Percentiles rank a stretch among this genome's conserved stretches.
phyloP scores from a whole-genome alignment of 2,797 vertebrate genomes.

The Labroides dimidiatus region DNA sequence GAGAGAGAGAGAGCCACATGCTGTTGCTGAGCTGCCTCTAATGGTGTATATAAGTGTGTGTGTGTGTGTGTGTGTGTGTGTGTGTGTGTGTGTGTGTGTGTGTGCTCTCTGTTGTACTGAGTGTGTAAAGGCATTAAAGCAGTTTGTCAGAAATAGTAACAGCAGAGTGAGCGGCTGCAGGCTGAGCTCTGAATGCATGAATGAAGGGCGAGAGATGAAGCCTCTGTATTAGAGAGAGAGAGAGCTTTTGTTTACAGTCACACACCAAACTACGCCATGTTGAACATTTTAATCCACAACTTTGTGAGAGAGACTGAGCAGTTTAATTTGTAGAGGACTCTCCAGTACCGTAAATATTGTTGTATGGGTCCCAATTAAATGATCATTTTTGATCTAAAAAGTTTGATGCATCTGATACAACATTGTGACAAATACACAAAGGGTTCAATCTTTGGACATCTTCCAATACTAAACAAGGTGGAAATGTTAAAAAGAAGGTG shows the following conservation, averaged over 20 bases:
- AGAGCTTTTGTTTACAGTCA: background rate
- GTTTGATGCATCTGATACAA: too few species aligned
- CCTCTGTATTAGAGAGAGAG: conserved; percentile 17
- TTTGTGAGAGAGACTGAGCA: too few species aligned
- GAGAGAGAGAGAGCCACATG: conserved; percentile 42
- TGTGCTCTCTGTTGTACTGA: conserved; percentile 11
- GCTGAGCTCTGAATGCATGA: conserved; percentile 54
- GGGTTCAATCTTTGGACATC: too few species aligned
- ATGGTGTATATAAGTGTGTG: conserved; percentile 41
- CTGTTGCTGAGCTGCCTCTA: conserved; percentile 42
- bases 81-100: conserved; percentile 24
- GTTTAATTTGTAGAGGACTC: too few species aligned
- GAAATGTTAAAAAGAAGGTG: too few species aligned
- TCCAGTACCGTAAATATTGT: too few species aligned
- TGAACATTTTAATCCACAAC: background rate
- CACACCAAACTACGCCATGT: too few species aligned
- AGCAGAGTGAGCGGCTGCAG: conserved; percentile 65
- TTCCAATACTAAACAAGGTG: too few species aligned
- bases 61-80: conserved; percentile 34
- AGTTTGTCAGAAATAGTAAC: conserved; percentile 75
- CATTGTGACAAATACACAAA: too few species aligned
- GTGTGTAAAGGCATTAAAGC: conserved; percentile 63
- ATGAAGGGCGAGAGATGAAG: conserved; percentile 6
- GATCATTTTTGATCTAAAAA: too few species aligned
- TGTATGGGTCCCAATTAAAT: too few species aligned